phyloP scores from a whole-genome alignment of 1,140 invertebrate genomes.

The Pinna nobilis region DNA sequence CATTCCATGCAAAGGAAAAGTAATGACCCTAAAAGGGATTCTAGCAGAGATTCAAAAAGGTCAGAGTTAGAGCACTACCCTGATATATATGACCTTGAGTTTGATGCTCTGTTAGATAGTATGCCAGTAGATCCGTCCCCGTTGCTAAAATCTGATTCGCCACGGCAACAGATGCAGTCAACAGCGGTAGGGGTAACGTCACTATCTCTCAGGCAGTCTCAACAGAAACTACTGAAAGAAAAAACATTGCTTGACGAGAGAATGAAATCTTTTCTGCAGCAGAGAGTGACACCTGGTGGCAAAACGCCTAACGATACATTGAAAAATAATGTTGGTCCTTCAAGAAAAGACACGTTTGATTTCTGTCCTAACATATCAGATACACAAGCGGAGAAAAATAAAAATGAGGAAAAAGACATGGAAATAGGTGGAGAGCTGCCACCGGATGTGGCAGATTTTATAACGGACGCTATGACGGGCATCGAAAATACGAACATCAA shows the following conservation, averaged over 20 bases:
- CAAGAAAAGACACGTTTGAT: too few relatives aligned
- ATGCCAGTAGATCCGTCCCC: conserved; percentile 20
- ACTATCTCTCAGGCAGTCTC: conserved; percentile 37
- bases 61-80: conserved; percentile 26
- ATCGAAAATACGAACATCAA: neutral
- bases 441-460: conserved; percentile 57
- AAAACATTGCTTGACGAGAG: conserved; percentile 49
- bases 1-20: too few relatives aligned
- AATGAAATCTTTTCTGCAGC: conserved; percentile 41
- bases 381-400: neutral
- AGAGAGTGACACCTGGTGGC: neutral
- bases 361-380: neutral
- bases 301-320: too few relatives aligned
- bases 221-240: conserved; percentile 49
- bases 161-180: conserved; percentile 26
- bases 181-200: conserved; percentile 46
- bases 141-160: conserved; percentile 4
- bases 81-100: conserved; percentile 50
- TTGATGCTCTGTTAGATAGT: conserved; percentile 49
- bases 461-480: conserved; percentile 50
- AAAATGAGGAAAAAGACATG: neutral
- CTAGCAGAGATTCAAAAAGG: neutral
- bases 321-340: neutral
- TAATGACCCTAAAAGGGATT: too few relatives aligned
- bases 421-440: conserved; percentile 48